Percentiles rank a stretch among this genome's conserved stretches.
These are phyloP conservation scores for Hypanus sabinus DNA, from an alignment of 2,113 vertebrate species.

Conservation along the genomic window DNA sequence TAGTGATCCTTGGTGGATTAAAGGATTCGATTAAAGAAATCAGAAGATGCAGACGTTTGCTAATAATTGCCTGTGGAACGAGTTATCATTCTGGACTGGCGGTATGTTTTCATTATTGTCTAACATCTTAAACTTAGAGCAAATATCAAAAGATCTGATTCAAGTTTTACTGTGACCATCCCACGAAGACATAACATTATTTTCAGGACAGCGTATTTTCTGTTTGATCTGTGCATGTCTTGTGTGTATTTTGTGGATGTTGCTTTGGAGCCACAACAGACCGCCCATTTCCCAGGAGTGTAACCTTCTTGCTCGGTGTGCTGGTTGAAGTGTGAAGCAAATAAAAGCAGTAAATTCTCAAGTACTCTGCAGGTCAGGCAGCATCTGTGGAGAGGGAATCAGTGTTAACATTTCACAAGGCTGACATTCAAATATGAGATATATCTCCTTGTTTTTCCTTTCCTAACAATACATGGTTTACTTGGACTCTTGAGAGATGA, in stretches of 20 bases:
- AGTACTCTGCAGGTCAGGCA: too few relatives aligned
- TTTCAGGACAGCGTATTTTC: not conserved
- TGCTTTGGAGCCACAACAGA: too few relatives aligned
- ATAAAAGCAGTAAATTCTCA: too few relatives aligned
- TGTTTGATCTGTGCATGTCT: not conserved
- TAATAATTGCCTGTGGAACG: constrained; percentile 39
- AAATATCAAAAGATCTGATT: not conserved
- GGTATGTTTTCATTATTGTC: not conserved
- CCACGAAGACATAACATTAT: not conserved
- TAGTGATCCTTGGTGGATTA: constrained; percentile 38
- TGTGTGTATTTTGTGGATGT: not conserved
- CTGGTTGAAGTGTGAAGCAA: too few relatives aligned
- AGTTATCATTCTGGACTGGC: constrained; percentile 38
- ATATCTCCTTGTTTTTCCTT: too few relatives aligned
- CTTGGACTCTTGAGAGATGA: too few relatives aligned
- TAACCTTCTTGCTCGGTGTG: too few relatives aligned
- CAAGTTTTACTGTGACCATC: not conserved
- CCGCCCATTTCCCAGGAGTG: too few relatives aligned
- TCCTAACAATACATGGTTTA: too few relatives aligned
- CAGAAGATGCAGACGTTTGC: constrained; percentile 35
- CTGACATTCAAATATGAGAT: too few relatives aligned
- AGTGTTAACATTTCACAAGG: too few relatives aligned
- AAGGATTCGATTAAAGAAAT: constrained; percentile 39
- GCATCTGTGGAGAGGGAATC: too few relatives aligned
- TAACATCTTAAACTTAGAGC: not conserved